phyloP scores from a whole-genome alignment of 2,113 vertebrate species.

The Strix aluco region DNA sequence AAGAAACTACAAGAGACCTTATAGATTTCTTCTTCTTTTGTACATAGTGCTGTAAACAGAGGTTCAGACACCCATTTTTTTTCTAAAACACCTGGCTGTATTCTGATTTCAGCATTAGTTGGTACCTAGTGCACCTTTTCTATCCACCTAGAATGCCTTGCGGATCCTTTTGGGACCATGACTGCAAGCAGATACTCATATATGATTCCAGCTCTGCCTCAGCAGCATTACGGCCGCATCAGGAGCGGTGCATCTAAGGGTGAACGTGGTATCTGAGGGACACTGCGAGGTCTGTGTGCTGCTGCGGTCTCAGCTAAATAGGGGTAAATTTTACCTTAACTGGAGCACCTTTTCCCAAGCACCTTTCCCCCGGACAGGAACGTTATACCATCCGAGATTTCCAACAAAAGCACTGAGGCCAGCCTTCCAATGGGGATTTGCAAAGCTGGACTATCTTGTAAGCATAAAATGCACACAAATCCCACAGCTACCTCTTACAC shows the following conservation, averaged over 20 bases:
- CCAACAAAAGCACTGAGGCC: accelerated
- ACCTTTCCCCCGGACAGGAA: neutral
- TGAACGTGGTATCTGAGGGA: neutral
- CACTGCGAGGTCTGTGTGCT: neutral
- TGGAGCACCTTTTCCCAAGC: neutral
- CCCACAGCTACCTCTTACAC: neutral
- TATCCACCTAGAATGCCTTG: neutral
- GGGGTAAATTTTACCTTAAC: neutral
- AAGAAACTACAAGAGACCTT: accelerated
- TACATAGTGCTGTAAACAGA: neutral
- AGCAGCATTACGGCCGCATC: neutral
- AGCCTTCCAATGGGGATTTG: neutral
- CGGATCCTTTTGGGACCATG: neutral
- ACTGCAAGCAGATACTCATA: neutral
- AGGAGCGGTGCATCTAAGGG: neutral
- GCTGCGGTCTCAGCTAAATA: neutral
- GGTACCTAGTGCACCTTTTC: neutral
- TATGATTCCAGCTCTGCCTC: neutral
- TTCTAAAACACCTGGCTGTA: neutral
- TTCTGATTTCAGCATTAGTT: neutral
- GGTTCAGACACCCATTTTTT: neutral
- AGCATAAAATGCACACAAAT: neutral
- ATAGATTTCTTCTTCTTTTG: neutral
- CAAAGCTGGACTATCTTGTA: neutral
- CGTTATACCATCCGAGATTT: neutral